Evolutionary conservation across 2,888 invertebrate species (phyloP), one percentile per base, ranked within the genome.

Genomic region (Lymantria monacha): DNA sequence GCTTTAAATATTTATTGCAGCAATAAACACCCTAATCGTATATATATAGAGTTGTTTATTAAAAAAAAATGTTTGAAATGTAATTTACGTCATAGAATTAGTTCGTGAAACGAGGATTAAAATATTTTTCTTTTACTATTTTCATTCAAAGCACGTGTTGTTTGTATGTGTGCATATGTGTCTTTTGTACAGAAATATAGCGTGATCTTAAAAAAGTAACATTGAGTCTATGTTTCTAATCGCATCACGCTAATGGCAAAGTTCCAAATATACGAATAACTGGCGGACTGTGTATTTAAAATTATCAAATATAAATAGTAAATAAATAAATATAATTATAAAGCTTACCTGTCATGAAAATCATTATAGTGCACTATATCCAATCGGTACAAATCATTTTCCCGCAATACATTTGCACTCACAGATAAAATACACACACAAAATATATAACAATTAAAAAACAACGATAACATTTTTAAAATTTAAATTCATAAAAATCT

Each of bases 291-390:
- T 22, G 22, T 22, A 22, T 22, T 22, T 22, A 22, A 33, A 33
- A 33, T 7, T 33, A 10, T 10, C 33, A 33, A 33, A 33, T 10
- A 7, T 33, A 33, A 33, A 33, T 5, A 22, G 11, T 11, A 36
- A 33, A 43, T 38, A 44, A 30, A 40, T 36, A 7, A 42, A 53
- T 12, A 10, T 14, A 46, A 48, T 41, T 15, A 44, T 51, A 44
- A 48, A 46, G 57, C 80, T 78, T 61, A 92, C 92, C 92, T 85
- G 47, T 87, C 92, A 65, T 92, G 92, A 63, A 92, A 92, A 74
- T 92, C 92, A 66, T 92, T 92, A 40, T 92, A 85, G 70, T 92
- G 92, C 46, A 92, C 79, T 47, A 93, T 80, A 53, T 93, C 91
- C 55, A 93, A 68, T 51, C 85, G 80, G 61, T 88, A 93, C n/a